phyloP scores from a whole-genome alignment of 2,113 vertebrate species.

The Pimephales promelas region DNA sequence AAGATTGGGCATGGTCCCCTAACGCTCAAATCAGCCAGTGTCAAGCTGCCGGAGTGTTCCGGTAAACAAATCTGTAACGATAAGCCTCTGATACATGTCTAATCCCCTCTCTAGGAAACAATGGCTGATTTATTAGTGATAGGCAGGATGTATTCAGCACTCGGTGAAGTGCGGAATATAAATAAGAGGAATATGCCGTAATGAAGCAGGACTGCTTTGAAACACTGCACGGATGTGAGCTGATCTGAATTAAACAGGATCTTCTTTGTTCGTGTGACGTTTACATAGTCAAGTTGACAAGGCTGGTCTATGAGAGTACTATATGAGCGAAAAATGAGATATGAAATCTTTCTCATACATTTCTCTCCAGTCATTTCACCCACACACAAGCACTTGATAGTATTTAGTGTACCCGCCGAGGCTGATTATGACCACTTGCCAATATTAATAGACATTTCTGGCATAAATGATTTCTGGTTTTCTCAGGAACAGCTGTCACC shows the following conservation, averaged over 20 bases:
- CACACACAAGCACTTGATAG: background rate
- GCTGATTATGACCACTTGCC: background rate
- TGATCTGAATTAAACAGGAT: constrained; percentile 17
- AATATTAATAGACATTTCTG: background rate
- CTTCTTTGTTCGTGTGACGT: background rate
- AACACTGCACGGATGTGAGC: background rate
- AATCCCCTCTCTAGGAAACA: constrained; percentile 46
- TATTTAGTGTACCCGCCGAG: constrained; percentile 2
- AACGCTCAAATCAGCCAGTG: constrained; percentile 36
- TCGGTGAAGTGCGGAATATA: background rate
- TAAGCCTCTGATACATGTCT: constrained; percentile 46
- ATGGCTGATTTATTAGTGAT: constrained; percentile 45
- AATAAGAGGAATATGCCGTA: constrained; percentile 19
- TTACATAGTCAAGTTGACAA: constrained; percentile 12
- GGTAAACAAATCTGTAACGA: constrained; percentile 52
- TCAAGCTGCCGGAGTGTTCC: constrained; percentile 33
- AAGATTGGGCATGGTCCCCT: constrained; percentile 16
- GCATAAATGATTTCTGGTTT: constrained; percentile 12
- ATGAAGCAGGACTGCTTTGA: constrained; percentile 29
- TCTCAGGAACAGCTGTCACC: constrained; percentile 23
- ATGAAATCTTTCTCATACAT: background rate
- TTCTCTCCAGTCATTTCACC: background rate
- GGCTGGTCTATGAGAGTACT: too few species aligned
- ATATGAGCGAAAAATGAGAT: too few species aligned
- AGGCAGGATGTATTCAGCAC: constrained; percentile 33